Evolutionary conservation across 2,888 invertebrate species (phyloP), one percentile per base, ranked within the genome.

Genomic region (Tipula lateralis): DNA sequence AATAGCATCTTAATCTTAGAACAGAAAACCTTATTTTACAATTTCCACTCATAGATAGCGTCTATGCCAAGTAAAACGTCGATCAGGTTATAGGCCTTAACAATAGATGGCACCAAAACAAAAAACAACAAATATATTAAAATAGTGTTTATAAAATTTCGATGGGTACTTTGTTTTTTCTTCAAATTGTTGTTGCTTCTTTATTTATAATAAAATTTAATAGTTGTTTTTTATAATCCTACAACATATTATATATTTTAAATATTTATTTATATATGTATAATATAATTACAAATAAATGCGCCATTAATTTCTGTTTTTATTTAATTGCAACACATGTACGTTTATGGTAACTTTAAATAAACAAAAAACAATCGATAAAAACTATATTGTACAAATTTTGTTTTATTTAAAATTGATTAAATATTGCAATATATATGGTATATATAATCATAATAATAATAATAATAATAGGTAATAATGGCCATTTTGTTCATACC

Each of bases 141-240:
- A n/a, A n/a, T n/a, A n/a, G 4, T 50, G 66, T 66, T 66, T 66
- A 66, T 66, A 66, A 66, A 66, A 66, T 66, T 66, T 66, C 66
- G 24, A 9, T 24, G 66, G 66, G 66, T 66, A 66, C 24, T 24
- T 24, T 19, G 19, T 66, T 66, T 66, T 24, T 19, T 66, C 24
- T 66, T 66, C 24, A 24, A 24, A 24, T 66, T 66, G 24, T 66
- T 66, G 66, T 66, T 50, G 16, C 39, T 50, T 66, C 24, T 66
- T 9, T 66, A n/a, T 24, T 66, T 66, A 66, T 66, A 66, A 66
- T 66, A 66, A 66, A 66, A 66, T 66, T 19, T 66, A 66, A 66
- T 66, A 24, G 66, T 66, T 50, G 44, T n/a, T 16, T 50, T 50
- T 50, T 66, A 24, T 50, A 50, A 16, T 50, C 44, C 44, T 50